Conservation (phyloP, 2,113 vertebrate species). For the Phyllostomus discolor region DNA sequence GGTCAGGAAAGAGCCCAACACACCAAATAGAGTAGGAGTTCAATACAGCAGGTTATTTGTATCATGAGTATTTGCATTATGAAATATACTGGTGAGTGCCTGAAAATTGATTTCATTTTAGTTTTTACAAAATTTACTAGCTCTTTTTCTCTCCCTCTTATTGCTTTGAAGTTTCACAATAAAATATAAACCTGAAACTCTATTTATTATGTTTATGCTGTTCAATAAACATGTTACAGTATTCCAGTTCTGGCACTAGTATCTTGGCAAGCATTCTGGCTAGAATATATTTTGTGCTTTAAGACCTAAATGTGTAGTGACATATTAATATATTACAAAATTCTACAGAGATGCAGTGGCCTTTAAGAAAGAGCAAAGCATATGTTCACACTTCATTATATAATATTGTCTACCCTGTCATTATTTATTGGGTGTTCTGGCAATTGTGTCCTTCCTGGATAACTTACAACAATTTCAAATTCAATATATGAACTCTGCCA, state of each 20-base stretch:
- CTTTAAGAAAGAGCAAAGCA: slow-evolving; percentile 11
- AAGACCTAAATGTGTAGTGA: slow-evolving; percentile 38
- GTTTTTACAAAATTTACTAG: neutral
- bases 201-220: neutral
- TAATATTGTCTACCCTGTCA: neutral
- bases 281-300: slow-evolving; percentile 26
- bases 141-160: neutral
- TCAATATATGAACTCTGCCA: neutral
- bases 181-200: slow-evolving; percentile 26
- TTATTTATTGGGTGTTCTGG: neutral
- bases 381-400: neutral
- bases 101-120: neutral
- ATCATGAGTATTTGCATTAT: neutral
- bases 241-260: slow-evolving; percentile 35
- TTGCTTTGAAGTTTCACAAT: neutral
- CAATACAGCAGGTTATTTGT: neutral
- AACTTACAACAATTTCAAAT: neutral
- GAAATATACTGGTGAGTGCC: neutral
- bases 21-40: neutral
- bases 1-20: neutral
- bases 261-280: slow-evolving; percentile 22
- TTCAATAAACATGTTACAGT: slow-evolving; percentile 44
- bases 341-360: neutral
- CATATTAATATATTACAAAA: slow-evolving; percentile 29
- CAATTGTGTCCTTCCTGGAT: neutral